Evolutionary conservation across 2,888 invertebrate genomes (phyloP), one percentile per base, ranked within the genome.

Genomic region (Drosophila lacicola): DNA sequence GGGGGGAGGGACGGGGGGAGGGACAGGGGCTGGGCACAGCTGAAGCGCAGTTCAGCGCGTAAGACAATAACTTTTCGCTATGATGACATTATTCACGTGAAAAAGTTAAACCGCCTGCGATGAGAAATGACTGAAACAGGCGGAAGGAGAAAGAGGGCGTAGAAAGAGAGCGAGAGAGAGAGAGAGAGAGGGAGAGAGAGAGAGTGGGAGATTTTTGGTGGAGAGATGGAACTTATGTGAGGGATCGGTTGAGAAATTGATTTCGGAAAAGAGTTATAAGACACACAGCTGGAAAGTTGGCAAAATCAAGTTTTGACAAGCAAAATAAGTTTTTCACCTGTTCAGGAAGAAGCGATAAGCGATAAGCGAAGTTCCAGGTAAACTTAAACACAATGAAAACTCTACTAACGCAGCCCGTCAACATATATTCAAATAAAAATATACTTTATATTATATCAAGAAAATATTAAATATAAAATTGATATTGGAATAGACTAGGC

Each of bases 71-170:
- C 79, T 85, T 88, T 80, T 78, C 67, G 64, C 64, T 29, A 70
- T 74, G 84, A 80, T 78, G 84, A 70, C 84, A 86, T 88, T 86
- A 80, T 88, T 85, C 81, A 87, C 82, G 83, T 82, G 82, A 8
- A 83, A 87, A 82, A 88, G 65, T 87, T 80, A 68, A 78, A 41
- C 71, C 67, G 74, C 64, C 77, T 66, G 68, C 63, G 44, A 65
- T 67, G 62, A 65, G 50, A 60, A 57, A 51, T 58, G 9, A 21
- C 42, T n/a, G n/a, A n/a, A n/a, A 21, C 14, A 44, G 34, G 13
- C 29, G 39, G 2, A 2, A 21, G 17, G 13, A 9, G 50, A 4
- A 8, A 50, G n/a, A 25, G 3, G 17, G 21, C 6, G 19, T 3
- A 2, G 37, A 37, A 3, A 13, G 44, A 13, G 29, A 29, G n/a